phyloP scores from a whole-genome alignment of 37 sponge, comb jelly and placozoan species.

The Cladorhizidae sp. region DNA sequence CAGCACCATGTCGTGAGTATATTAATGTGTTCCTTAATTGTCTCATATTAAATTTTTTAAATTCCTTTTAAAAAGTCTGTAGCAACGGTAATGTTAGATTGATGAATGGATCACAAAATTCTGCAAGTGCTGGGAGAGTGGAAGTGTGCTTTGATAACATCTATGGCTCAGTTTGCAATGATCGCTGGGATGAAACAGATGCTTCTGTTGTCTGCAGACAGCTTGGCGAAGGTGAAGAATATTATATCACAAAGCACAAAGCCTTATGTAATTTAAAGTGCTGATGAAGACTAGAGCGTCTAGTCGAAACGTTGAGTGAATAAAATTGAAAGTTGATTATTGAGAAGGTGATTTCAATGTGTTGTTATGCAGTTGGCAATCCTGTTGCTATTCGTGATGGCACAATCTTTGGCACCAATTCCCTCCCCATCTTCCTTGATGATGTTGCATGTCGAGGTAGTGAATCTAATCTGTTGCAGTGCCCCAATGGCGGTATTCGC shows the following conservation, averaged over 20 bases:
- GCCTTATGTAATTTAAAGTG: background rate
- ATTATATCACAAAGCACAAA: background rate
- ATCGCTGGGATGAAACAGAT: conserved; percentile 41
- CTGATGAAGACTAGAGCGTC: too few species aligned
- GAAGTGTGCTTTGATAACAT: conserved; percentile 23
- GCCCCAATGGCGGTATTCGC: background rate
- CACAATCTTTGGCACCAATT: background rate
- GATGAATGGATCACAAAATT: conserved; percentile 16
- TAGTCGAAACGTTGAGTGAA: too few species aligned
- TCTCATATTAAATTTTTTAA: background rate
- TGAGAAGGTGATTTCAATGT: too few species aligned
- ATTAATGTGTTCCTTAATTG: background rate
- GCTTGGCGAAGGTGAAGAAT: background rate
- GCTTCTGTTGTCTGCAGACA: conserved; percentile 43
- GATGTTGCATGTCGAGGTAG: conserved; percentile 10
- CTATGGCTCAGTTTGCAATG: conserved; percentile 50
- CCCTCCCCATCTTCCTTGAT: conserved; percentile 3
- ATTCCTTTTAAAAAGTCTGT: background rate
- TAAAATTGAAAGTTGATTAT: too few species aligned
- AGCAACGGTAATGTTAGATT: conserved; percentile 21
- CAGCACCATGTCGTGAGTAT: background rate
- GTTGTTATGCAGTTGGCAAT: too few species aligned
- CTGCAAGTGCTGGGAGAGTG: conserved; percentile 19
- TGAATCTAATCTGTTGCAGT: conserved; percentile 1
- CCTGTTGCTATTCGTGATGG: background rate